Evolutionary conservation across 2,113 vertebrate genomes (phyloP), one percentile per base, ranked within the genome.

Genomic region (Ictalurus punctatus): DNA sequence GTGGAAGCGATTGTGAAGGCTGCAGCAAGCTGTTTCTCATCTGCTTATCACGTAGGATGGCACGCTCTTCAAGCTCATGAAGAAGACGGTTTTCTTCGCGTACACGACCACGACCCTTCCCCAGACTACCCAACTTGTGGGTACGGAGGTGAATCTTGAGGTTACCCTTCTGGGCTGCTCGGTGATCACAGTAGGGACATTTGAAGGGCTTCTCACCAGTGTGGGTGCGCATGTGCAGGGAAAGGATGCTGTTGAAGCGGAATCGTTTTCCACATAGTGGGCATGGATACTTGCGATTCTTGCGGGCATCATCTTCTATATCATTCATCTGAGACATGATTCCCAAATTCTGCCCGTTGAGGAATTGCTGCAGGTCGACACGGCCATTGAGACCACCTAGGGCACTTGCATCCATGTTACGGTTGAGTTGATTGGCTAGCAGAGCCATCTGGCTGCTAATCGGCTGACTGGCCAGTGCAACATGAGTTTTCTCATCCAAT

Each of bases 321-420:
- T 99, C 98, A 0, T 97, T 99, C 98, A 99, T 99, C 93, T 99
- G 98, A 73, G 98, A 99, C 98, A 99, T 99, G 82, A 99, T 99
- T 92, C 98, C 98, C 59, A 99, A 94, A 94, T 99, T 99, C 92
- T 99, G 98, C 71, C 98, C 98, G 0, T 99, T 99, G 67, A 99
- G 95, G 94, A 99, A 99, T 94, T 99, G 98, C 94, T 99, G 98
- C 93, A 99, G 94, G 85, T 99, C 98, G 74, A 99, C 98, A 0
- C 98, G 96, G 14, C 98, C 98, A 0, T 99, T 99, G 91, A 99
- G 93, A 92, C 95, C 95, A 91, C 97, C 95, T 3, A 96, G 92
- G 0, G 95, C 95, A 19, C 94, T 94, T 59, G 96, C 96, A 34
- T 99, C 98, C 1, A 98, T 98, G 89, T 99, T 98, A 84, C 98